phyloP scores from a whole-genome alignment of 2,113 vertebrate genomes.

The Menidia beryllina region DNA sequence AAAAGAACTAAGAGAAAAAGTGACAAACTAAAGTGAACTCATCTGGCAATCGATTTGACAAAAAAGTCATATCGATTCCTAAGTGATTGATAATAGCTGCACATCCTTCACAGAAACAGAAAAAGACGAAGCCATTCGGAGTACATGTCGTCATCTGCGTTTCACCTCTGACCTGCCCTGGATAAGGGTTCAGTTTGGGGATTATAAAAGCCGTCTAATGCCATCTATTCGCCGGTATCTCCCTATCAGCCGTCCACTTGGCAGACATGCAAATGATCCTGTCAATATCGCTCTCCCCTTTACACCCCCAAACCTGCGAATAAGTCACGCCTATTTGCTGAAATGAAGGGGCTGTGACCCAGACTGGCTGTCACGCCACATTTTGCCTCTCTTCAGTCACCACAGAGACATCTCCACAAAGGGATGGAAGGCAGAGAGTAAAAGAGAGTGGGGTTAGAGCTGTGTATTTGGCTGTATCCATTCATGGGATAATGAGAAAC shows the following conservation, averaged over 20 bases:
- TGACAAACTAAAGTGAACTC: too few species aligned
- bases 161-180: constrained; percentile 36
- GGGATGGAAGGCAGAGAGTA: constrained; percentile 17
- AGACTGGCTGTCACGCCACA: constrained; percentile 72
- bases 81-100: constrained; percentile 13
- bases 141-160: constrained; percentile 16
- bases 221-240: constrained; percentile 57
- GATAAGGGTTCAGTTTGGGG: neutral
- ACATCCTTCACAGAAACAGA: constrained; percentile 5
- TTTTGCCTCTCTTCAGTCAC: constrained; percentile 68
- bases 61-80: constrained; percentile 10
- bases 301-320: constrained; percentile 63
- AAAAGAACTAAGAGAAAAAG: constrained; percentile 7
- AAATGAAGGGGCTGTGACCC: constrained; percentile 76
- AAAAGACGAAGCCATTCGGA: constrained; percentile 19
- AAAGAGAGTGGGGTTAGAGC: constrained; percentile 8
- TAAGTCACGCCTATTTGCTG: constrained; percentile 68
- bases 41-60: neutral
- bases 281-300: constrained; percentile 61
- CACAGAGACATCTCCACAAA: constrained; percentile 61
- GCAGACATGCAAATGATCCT: constrained; percentile 79
- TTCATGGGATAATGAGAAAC: constrained; percentile 52
- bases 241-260: constrained; percentile 64
- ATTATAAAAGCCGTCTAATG: constrained; percentile 60
- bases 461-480: constrained; percentile 53